These are phyloP conservation scores for Vanacampus margaritifer DNA, from an alignment of 2,113 vertebrate species.

Conservation along the genomic window DNA sequence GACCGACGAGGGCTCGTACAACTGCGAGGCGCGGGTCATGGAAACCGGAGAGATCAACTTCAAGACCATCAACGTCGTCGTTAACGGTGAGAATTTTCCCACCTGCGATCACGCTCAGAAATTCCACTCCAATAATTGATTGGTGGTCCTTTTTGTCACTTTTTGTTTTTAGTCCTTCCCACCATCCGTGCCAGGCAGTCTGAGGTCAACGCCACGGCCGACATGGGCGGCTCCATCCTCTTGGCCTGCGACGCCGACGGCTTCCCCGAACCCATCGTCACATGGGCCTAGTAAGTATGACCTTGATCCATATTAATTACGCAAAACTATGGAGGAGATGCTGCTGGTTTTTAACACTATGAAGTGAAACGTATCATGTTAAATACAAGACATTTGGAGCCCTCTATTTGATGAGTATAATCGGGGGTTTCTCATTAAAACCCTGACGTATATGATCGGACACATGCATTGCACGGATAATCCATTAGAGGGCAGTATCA, in stretches of 20 bases:
- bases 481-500: no score
- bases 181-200: slow-evolving; percentile 83
- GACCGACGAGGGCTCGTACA: slow-evolving; percentile 90
- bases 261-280: slow-evolving; percentile 90
- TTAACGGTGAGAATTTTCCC: slow-evolving; percentile 83
- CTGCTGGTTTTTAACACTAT: neutral
- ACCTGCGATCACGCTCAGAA: neutral
- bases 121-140: neutral
- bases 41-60: slow-evolving; percentile 93
- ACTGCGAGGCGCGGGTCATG: slow-evolving; percentile 91
- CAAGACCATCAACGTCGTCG: slow-evolving; percentile 86
- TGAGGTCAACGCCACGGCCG: slow-evolving; percentile 89
- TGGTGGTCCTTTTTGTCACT: neutral
- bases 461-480: no score
- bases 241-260: slow-evolving; percentile 92
- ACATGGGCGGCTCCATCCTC: slow-evolving; percentile 78
- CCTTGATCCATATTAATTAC: neutral
- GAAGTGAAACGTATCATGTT: no score
- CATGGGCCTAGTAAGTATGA: slow-evolving; percentile 83
- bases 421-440: no score
- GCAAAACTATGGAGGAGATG: neutral
- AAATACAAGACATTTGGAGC: no score
- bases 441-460: no score
- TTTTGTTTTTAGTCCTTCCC: slow-evolving; percentile 81
- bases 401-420: no score